Evolutionary conservation across 37 sponge, comb jelly and placozoan genomes (phyloP).

Genomic region (Cliona cf. orientalis): DNA sequence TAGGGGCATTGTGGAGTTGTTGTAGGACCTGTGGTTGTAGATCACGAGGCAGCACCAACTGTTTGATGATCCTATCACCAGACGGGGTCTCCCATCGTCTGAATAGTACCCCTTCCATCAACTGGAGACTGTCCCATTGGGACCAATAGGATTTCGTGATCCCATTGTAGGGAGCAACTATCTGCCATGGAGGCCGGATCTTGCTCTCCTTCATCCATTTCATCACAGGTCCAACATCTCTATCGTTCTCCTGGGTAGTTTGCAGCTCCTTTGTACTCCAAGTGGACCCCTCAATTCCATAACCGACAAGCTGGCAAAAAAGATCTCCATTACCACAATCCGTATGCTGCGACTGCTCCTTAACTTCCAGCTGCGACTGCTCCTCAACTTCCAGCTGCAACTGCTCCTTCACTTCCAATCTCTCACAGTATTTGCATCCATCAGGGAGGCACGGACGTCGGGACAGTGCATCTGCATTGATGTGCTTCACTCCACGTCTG

Average conservation of each 20-base stretch:
- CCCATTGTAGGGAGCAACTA: not conserved
- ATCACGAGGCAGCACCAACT: conserved; percentile 15
- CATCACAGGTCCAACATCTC: conserved; percentile 1
- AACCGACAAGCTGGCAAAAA: no score
- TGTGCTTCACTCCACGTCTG: not conserved
- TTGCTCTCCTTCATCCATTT: not conserved
- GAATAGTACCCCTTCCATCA: conserved; percentile 5
- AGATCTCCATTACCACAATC: no score
- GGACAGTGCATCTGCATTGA: no score
- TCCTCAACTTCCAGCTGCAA: not conserved
- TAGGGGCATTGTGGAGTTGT: conserved; percentile 1
- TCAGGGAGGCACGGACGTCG: not conserved
- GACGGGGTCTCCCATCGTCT: conserved; percentile 10
- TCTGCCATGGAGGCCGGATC: not conserved
- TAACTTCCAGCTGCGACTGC: no score
- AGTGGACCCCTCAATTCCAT: no score
- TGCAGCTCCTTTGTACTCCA: not conserved
- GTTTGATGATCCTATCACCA: not conserved
- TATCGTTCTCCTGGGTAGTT: not conserved
- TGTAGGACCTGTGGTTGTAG: not conserved
- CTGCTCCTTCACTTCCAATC: no score
- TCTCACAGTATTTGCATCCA: not conserved
- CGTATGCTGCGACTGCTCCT: no score
- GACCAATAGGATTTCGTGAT: conserved; percentile 7
- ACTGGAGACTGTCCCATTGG: conserved; percentile 13